Base-by-base conservation (phyloP, 2,113 vertebrate species). In the Mystacornis crossleyi region DNA sequence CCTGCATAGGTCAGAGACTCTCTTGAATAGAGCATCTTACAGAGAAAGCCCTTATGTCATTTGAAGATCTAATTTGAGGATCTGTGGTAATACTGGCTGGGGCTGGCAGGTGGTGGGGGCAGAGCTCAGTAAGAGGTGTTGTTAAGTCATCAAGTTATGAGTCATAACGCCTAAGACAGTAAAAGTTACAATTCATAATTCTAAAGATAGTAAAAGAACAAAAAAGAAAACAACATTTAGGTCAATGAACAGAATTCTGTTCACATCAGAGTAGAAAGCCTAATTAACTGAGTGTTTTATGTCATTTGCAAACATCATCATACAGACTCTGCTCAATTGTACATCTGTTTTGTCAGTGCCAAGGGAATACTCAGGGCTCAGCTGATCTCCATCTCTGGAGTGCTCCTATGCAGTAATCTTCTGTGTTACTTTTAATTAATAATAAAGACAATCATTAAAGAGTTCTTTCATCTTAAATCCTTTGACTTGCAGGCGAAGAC, bases 211-310 rank as follows among this genome's bases (percentile, higher is more conserved):
- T 54, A 77, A 81, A 93, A 89, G 48, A 91, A 90, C 19, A 73
- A 87, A 89, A 93, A 50, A 10, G 6, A 51, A n/a, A 92, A 58
- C 34, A 78, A 19, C 9, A 60, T 86, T 75, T 86, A 86, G 61
- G 31, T 91, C 78, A 93, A 12, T 67, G 33, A 86, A 73, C 38
- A 61, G 54, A 50, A 21, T 85, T 94, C 36, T 55, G 48, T 75
- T 94, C 50, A 53, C 42, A 58, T 60, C 70, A 81, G 53, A 78
- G 31, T 45, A 89, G 60, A 42, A 97, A 66, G 38, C 36, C 81
- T 93, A 90, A 94, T 91, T 94, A 95, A 91, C 57, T 50, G 67
- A 29, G 12, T 91, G 58, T 74, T 96, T 94, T 83, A 83, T 89
- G 69, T 92, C 54, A 81, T 91, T 89, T 94, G 77, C 77, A 87